Evolutionary conservation across 2,888 invertebrate species (phyloP), one percentile per base, ranked within the genome.

Genomic region (Nemotelus pantherinus): DNA sequence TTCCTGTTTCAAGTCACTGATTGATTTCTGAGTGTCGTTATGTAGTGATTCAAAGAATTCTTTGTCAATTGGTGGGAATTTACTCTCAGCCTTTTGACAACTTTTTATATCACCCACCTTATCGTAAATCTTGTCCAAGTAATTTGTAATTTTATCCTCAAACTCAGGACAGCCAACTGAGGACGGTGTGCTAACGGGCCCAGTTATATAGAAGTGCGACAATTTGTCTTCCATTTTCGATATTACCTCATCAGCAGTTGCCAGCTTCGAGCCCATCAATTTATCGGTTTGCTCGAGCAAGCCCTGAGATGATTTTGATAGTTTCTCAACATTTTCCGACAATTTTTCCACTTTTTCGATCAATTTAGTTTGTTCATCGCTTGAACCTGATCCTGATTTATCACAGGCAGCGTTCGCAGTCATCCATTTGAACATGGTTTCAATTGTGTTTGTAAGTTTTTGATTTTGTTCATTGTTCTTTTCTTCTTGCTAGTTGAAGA

Each of bases 11-110:
- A 90, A 85, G 65, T 89, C 89, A 77, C 89, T 89, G 60, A 93
- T 81, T 0, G 90, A 88, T 65, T 88, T 88, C 63, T 91, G 85
- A 0, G 93, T 93, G 74, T 90, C 88, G 84, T 94, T 94, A 79
- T 90, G 89, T 50, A 90, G 83, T 9, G 87, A 85, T 77, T 90
- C 88, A 1, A 93, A 85, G 87, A 89, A 84, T 85, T 89, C 74
- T 84, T 87, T 68, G 87, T 86, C 81, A 85, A 83, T 71, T 83
- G 84, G 80, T 84, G 87, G 80, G 85, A 90, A 83, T 41, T 88
- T 88, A 4, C 83, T 83, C 3, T 85, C 71, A 50, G 82, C 80
- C n/a, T 67, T 64, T 25, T 47, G 75, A 25, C n/a, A 41, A 10
- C 3, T 58, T 41, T 76, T 67, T 1, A 77, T 39, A 6, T 76